Base-by-base conservation (phyloP, 2,888 invertebrate species). In the Lochmaea capreae region DNA sequence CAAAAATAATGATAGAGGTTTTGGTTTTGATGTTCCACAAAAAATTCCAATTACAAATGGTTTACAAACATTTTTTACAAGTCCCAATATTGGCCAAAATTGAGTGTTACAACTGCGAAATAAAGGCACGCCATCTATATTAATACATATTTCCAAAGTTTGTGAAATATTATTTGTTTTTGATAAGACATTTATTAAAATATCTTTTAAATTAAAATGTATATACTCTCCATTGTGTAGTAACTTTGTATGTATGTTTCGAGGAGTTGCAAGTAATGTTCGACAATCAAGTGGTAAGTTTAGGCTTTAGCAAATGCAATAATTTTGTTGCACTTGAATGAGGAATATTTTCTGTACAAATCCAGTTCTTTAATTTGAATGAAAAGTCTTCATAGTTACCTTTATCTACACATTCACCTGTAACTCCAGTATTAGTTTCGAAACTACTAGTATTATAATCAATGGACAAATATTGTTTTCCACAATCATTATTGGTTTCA, bases 11-110 rank as follows among this genome's bases (percentile, higher is more conserved):
- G 58, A 39, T 12, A 75, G 49, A 54, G 72, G 71, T 39, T 46
- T 39, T 57, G 74, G 74, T 74, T 77, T 77, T 46, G 73, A 71
- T 54, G 18, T 67, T 43, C 74, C 76, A 72, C 67, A 76, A 66
- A 72, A 77, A 67, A 72, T 72, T 18, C 71, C 77, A 33, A 77
- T 72, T 57, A 65, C 70, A 71, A 77, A 76, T 12, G 76, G 70
- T n/a, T 46, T 58, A 57, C 57, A 49, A 62, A 70, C 33, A 71
- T 74, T 67, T 62, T 71, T 66, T 57, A 74, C 52, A 14, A 73
- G 46, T 26, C 73, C 73, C 63, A 74, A 67, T 67, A 76, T 73
- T 49, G 70, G 71, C 73, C 76, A 74, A 43, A 76, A 65, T 67
- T 73, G 71, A 16, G 22, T 67, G n/a, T 18, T 65, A 16, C 69